These are phyloP conservation scores for Brachyhypopomus gauderio DNA, from an alignment of 2,113 vertebrate genomes.

Conservation along the genomic window DNA sequence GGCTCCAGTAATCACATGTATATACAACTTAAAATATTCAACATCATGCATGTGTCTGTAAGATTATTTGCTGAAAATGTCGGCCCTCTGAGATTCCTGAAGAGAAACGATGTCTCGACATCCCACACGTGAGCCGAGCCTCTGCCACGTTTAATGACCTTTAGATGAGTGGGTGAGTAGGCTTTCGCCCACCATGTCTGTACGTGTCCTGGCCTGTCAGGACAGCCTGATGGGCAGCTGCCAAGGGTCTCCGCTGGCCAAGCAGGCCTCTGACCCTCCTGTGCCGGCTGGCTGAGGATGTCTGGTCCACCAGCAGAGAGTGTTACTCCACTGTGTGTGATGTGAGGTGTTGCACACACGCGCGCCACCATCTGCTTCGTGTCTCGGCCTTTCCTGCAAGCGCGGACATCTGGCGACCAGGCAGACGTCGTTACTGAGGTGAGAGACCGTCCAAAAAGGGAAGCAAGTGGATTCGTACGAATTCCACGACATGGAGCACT, in stretches of 20 bases:
- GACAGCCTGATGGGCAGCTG: too few species aligned
- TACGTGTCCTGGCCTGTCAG: not conserved
- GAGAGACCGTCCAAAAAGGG: conserved; percentile 12
- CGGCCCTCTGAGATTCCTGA: not conserved
- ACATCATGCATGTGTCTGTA: not conserved
- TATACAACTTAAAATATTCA: not conserved
- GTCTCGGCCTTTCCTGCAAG: not conserved
- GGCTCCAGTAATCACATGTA: not conserved
- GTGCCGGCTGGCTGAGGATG: too few species aligned
- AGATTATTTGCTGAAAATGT: too few species aligned
- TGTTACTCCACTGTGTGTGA: too few species aligned
- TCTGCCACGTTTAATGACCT: not conserved
- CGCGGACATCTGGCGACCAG: conserved; percentile 23
- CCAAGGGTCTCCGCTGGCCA: too few species aligned
- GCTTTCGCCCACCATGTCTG: not conserved
- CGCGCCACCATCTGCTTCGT: too few species aligned
- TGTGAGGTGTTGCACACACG: too few species aligned
- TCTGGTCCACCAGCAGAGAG: too few species aligned
- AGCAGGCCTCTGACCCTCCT: too few species aligned
- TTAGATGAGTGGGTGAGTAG: not conserved
- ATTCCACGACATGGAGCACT: not conserved
- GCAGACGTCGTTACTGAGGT: conserved; percentile 15
- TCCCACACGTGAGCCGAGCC: not conserved
- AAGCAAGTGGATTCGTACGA: conserved; percentile 5
- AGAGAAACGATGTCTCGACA: not conserved